Conservation (phyloP, 2,797 vertebrate genomes). For the Oryzias sinensis region DNA sequence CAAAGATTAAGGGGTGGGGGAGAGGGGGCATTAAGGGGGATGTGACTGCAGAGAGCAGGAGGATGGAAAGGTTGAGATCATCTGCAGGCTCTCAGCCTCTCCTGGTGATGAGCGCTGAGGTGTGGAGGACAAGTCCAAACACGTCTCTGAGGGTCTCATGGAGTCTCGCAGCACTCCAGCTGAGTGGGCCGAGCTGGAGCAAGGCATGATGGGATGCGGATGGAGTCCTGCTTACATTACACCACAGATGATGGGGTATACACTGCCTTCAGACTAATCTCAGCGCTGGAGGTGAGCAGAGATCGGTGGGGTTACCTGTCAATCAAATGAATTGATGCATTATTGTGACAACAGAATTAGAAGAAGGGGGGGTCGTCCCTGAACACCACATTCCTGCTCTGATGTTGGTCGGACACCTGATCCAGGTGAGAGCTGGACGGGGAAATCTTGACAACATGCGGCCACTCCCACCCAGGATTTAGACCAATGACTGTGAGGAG, state of each 20-base stretch:
- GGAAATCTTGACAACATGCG: no score
- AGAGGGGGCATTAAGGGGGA: slow-evolving; percentile 22
- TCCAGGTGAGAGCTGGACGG: no score
- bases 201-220: slow-evolving; percentile 21
- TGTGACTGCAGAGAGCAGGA: slow-evolving; percentile 18
- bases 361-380: no score
- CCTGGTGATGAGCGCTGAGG: slow-evolving; percentile 31
- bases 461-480: no score
- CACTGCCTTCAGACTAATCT: slow-evolving; percentile 26
- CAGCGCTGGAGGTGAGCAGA: slow-evolving; percentile 11
- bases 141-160: slow-evolving; percentile 38
- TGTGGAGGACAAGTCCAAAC: slow-evolving; percentile 43
- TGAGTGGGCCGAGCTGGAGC: slow-evolving; percentile 18
- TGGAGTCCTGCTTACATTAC: slow-evolving; percentile 19
- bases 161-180: slow-evolving; percentile 41
- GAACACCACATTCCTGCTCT: no score
- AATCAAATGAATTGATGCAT: no score
- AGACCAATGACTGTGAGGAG: no score
- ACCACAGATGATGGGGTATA: slow-evolving; percentile 14
- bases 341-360: no score
- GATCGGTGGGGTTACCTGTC: not conserved
- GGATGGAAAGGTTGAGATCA: slow-evolving; percentile 46
- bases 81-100: slow-evolving; percentile 48
- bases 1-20: slow-evolving; percentile 41
- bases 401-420: no score